These are phyloP conservation scores for Bucorvus abyssinicus DNA, from an alignment of 2,797 vertebrate genomes.

Conservation along the genomic window DNA sequence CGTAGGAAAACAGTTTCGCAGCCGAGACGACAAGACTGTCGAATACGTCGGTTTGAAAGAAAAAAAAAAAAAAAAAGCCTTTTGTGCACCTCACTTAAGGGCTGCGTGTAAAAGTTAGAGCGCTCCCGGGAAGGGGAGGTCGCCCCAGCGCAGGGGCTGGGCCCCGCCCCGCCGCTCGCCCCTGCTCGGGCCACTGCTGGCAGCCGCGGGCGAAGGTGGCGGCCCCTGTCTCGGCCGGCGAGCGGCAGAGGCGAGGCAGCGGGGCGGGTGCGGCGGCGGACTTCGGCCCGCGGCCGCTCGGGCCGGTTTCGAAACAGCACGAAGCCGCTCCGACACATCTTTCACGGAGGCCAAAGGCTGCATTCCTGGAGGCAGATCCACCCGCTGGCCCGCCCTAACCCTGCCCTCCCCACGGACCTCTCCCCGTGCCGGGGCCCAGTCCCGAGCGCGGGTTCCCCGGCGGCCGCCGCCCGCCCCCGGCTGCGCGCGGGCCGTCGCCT, in stretches of 20 bases:
- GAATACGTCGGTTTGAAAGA: neutral
- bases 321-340: accelerated
- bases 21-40: too few species aligned
- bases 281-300: neutral
- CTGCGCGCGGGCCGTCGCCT: too few species aligned
- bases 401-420: neutral
- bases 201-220: too few species aligned
- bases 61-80: too few species aligned
- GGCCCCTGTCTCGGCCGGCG: too few species aligned
- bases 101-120: neutral
- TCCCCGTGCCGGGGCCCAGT: neutral
- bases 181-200: too few species aligned
- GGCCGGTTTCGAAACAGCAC: neutral
- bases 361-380: neutral
- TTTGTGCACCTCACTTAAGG: accelerated
- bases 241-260: too few species aligned
- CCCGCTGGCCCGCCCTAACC: neutral
- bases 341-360: neutral
- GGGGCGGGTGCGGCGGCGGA: neutral
- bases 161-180: too few species aligned
- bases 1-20: neutral
- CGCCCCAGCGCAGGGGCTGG: neutral
- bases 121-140: too few species aligned
- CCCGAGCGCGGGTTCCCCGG: neutral
- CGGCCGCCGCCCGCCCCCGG: too few species aligned